Conservation (phyloP, 2,888 invertebrate genomes). For the Eupsilia transversa region DNA sequence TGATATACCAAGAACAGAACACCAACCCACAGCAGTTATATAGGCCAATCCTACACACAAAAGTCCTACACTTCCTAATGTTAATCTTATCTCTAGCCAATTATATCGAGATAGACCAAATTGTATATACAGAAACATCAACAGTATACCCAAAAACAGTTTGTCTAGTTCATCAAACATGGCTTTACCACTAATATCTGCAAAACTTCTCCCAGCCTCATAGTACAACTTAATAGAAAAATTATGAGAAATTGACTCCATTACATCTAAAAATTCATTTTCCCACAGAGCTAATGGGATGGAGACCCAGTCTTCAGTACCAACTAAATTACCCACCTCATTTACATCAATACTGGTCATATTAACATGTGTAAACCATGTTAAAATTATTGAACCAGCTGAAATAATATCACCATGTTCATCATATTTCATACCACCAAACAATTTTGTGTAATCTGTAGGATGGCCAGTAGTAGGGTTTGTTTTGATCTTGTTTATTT, state of each 20-base stretch:
- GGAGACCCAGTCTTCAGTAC: conserved; percentile 94
- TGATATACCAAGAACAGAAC: conserved; percentile 92
- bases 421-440: conserved; percentile 92
- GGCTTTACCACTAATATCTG: conserved; percentile 93
- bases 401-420: conserved; percentile 91
- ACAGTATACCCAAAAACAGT: conserved; percentile 91
- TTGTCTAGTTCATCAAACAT: conserved; percentile 94
- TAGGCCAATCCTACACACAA: conserved; percentile 94
- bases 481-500: conserved; percentile 90
- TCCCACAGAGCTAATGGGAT: conserved; percentile 91
- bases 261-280: conserved; percentile 87
- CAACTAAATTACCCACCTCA: conserved; percentile 93
- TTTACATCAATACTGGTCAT: conserved; percentile 92
- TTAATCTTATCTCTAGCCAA: conserved; percentile 93
- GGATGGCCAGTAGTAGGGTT: conserved; percentile 93
- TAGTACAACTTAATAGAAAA: conserved; percentile 87
- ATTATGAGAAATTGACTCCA: conserved; percentile 80
- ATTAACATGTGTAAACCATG: conserved; percentile 92
- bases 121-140: conserved; percentile 94
- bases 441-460: conserved; percentile 91
- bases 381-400: conserved; percentile 91
- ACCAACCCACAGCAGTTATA: conserved; percentile 93
- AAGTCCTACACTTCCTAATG: conserved; percentile 93
- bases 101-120: conserved; percentile 94
- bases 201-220: conserved; percentile 93